Conservation (phyloP, 1,140 invertebrate genomes). For the Acromyrmex heyeri region DNA sequence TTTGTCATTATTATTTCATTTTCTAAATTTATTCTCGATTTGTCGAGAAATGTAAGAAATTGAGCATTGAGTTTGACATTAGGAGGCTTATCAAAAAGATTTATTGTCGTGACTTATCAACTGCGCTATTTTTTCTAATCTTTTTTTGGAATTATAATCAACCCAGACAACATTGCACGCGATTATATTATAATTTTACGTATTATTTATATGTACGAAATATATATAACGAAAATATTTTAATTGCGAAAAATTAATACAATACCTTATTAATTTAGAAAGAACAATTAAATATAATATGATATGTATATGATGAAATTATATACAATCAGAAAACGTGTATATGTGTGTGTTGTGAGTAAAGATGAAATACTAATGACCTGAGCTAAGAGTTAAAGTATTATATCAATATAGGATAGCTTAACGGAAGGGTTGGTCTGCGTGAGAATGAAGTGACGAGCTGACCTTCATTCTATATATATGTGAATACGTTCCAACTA, state of each 20-base stretch:
- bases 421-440: constrained; percentile 78
- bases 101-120: constrained; percentile 39
- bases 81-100: constrained; percentile 32
- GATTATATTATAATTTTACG: constrained; percentile 3
- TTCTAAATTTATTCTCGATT: constrained; percentile 16
- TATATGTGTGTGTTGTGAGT: not conserved
- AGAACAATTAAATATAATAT: not conserved
- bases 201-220: not conserved
- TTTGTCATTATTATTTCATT: not conserved
- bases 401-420: constrained; percentile 73
- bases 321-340: not conserved
- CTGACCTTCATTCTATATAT: constrained; percentile 82
- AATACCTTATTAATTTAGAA: not conserved
- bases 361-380: constrained; percentile 76
- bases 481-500: constrained; percentile 79
- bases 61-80: constrained; percentile 16
- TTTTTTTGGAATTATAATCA: constrained; percentile 42
- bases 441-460: constrained; percentile 71
- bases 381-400: constrained; percentile 76
- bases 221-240: constrained; percentile 9
- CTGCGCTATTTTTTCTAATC: constrained; percentile 15
- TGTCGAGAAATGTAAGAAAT: not conserved
- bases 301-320: not conserved
- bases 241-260: constrained; percentile 1
- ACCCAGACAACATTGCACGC: constrained; percentile 30